Conservation (phyloP, 2,888 invertebrate genomes). For the Stenodema calcarata region DNA sequence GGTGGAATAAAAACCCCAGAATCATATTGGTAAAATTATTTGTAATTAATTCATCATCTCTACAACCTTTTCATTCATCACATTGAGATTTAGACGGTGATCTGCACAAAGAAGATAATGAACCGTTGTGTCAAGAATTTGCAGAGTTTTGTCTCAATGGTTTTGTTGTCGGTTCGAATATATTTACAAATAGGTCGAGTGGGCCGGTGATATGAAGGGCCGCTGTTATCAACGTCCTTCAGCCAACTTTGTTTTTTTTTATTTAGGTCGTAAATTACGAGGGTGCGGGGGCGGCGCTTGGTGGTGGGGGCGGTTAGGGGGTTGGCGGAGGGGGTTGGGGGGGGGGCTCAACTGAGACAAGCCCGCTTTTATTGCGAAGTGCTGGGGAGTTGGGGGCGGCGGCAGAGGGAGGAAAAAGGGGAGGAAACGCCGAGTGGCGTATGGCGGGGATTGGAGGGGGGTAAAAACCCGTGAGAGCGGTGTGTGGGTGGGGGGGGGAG, state of each 20-base stretch:
- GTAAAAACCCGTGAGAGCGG: not conserved
- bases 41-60: too few relatives aligned
- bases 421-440: not conserved
- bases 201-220: not conserved
- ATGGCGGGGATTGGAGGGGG: too few relatives aligned
- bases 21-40: too few relatives aligned
- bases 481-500: not conserved
- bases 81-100: too few relatives aligned
- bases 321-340: not conserved
- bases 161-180: too few relatives aligned
- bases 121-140: too few relatives aligned
- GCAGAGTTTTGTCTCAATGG: too few relatives aligned
- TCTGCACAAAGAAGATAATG: too few relatives aligned
- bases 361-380: constrained; percentile 5
- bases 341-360: not conserved
- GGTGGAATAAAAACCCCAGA: too few relatives aligned
- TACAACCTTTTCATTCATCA: too few relatives aligned
- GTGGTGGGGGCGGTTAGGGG: not conserved
- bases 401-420: not conserved
- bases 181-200: too few relatives aligned
- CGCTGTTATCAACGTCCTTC: not conserved
- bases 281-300: too few relatives aligned
- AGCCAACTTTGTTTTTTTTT: not conserved
- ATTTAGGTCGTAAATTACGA: constrained; percentile 5
- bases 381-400: not conserved